Percentiles rank a stretch among this genome's conserved stretches.
Evolutionary conservation across 2,888 invertebrate genomes (phyloP).

Genomic region (Thelaira solivaga): DNA sequence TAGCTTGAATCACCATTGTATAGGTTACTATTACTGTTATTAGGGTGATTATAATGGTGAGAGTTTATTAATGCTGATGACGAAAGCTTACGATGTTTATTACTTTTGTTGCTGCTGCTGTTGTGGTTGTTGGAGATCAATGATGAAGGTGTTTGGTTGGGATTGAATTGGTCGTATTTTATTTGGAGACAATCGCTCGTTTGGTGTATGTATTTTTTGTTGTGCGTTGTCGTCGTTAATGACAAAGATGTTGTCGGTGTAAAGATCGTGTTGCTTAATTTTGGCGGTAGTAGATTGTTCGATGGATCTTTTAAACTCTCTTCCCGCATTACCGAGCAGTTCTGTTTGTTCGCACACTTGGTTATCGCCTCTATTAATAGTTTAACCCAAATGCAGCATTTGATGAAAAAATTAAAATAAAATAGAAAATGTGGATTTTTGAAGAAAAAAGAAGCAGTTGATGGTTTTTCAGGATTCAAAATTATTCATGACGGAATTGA

Average conservation of each 20-base stretch:
- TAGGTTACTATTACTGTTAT: slow-evolving; percentile 62
- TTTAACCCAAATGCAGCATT: neutral
- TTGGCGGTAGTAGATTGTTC: slow-evolving; percentile 43
- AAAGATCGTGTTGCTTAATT: slow-evolving; percentile 50
- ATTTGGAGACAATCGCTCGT: slow-evolving; percentile 68
- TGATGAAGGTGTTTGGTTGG: slow-evolving; percentile 72
- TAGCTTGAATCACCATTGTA: slow-evolving; percentile 66
- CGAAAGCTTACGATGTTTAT: slow-evolving; percentile 68
- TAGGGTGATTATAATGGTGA: slow-evolving; percentile 64
- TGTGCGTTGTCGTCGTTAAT: slow-evolving; percentile 51
- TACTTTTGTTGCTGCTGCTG: slow-evolving; percentile 67
- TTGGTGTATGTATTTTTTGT: slow-evolving; percentile 61
- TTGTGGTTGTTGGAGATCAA: slow-evolving; percentile 72
- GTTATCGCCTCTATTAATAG: slow-evolving; percentile 58
- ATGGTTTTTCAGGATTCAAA: neutral
- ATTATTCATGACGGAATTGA: neutral
- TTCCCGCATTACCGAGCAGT: slow-evolving; percentile 64
- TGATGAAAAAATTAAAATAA: neutral
- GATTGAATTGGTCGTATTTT: slow-evolving; percentile 69
- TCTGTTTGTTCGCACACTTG: slow-evolving; percentile 66
- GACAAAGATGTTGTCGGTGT: slow-evolving; percentile 58
- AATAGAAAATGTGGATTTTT: neutral
- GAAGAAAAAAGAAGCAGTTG: neutral
- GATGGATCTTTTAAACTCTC: slow-evolving; percentile 61
- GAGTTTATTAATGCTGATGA: slow-evolving; percentile 65